Evolutionary conservation across 2,888 invertebrate species (phyloP), one percentile per base, ranked within the genome.

Genomic region (Andrena bicolor): DNA sequence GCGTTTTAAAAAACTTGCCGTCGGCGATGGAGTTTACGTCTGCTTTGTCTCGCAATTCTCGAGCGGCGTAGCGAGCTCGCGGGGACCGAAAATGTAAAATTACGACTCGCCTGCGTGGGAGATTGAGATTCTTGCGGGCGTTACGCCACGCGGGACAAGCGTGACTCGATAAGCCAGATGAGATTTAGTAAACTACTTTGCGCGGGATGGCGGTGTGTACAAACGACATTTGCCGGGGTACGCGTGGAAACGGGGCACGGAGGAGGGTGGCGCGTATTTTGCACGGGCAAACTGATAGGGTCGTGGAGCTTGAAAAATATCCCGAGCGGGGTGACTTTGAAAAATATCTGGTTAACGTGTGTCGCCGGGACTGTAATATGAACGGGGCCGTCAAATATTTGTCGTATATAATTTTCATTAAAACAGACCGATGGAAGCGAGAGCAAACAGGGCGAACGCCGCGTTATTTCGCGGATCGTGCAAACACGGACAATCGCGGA

Each of bases 101-200:
- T 48, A 48, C 61, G 60, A 65, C 48, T 66, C 13, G 49, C 51
- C 72, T 48, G 1, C 0, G 60, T 10, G 49, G 41, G 23, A 23
- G 49, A 75, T 69, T 20, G 60, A 68, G 68, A 63, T 23, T 30
- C 16, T 56, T 53, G 51, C 16, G 69, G 35, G n/a, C 8, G n/a
- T 48, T 35, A 64, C 48, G 63, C 26, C 35, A 20, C 30, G 26
- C 28, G 68, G 64, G 76, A 73, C 76, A 76, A 76, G 83, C 73
- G 81, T 80, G 87, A 86, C 86, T 88, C 89, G 89, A 90, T 90
- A 81, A 88, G 84, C 76, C 83, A 84, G 82, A 86, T 75, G 86
- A 90, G 90, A 90, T 91, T 91, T 85, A 84, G 85, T 76, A 90
- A 90, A 90, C 88, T 88, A 88, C 84, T 86, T 86, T 60, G 2